Evolutionary conservation across 2,797 vertebrate genomes (phyloP).

Genomic region (Mormyrops boulengeri): DNA sequence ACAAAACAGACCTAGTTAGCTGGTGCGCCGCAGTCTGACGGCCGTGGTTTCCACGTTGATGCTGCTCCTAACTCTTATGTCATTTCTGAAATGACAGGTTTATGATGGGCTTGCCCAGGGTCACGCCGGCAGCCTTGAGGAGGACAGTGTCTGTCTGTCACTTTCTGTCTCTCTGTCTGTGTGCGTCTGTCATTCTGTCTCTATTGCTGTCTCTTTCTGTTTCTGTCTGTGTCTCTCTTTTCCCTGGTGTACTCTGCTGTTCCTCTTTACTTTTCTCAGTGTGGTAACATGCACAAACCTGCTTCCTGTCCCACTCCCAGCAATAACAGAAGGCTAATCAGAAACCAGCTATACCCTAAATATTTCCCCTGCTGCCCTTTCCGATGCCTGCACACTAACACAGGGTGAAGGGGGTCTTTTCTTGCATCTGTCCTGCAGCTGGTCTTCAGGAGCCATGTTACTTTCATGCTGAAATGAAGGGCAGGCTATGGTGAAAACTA

Average conservation of each 20-base stretch:
- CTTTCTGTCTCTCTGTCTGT: not conserved
- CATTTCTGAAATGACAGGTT: not conserved
- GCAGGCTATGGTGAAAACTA: not conserved
- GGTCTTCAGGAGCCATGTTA: not conserved
- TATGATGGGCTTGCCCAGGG: not conserved
- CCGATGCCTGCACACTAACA: not conserved
- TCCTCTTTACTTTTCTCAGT: constrained; percentile 11
- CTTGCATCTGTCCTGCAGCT: not conserved
- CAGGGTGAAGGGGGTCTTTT: not conserved
- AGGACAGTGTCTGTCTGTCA: too few species aligned
- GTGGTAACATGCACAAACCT: not conserved
- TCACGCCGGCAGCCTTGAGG: not conserved
- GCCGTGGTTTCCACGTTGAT: not conserved
- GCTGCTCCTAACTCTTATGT: not conserved
- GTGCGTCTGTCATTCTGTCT: not conserved
- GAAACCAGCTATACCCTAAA: not conserved
- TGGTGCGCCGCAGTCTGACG: not conserved
- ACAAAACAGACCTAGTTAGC: not conserved
- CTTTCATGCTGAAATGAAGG: not conserved
- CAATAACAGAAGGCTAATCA: not conserved
- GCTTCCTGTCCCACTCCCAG: constrained; percentile 2
- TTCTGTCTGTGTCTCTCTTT: not conserved
- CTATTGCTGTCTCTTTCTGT: not conserved
- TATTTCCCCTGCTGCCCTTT: not conserved
- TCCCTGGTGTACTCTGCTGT: not conserved